These are phyloP conservation scores for Drosophila setifemur DNA, from an alignment of 1,140 invertebrate genomes.

Conservation along the genomic window DNA sequence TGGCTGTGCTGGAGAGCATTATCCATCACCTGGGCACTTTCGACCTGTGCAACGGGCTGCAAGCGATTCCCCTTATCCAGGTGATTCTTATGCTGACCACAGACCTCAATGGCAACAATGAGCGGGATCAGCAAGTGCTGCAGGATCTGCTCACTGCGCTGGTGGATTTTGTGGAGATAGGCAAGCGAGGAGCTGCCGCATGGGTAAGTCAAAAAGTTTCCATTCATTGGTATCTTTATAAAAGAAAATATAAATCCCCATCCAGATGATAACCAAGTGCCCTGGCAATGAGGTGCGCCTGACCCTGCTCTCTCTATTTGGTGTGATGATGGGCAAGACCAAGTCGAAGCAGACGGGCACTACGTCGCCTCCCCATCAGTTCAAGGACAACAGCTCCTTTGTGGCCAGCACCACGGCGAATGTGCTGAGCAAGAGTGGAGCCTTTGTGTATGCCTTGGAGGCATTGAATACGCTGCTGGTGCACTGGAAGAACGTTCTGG, in stretches of 20 bases:
- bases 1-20: constrained; percentile 77
- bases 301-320: constrained; percentile 91
- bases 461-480: constrained; percentile 91
- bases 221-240: not conserved
- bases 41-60: constrained; percentile 85
- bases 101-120: constrained; percentile 93
- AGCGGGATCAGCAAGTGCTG: constrained; percentile 90
- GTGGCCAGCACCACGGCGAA: constrained; percentile 90
- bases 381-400: constrained; percentile 86
- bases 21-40: constrained; percentile 80
- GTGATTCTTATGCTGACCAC: constrained; percentile 94
- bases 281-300: constrained; percentile 92
- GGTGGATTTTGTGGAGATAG: constrained; percentile 91
- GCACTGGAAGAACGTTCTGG: constrained; percentile 87
- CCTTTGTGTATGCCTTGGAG: constrained; percentile 92
- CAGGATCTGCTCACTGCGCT: constrained; percentile 89
- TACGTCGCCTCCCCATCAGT: constrained; percentile 84
- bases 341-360: constrained; percentile 79
- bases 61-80: constrained; percentile 95
- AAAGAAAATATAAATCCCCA: not conserved
- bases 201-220: constrained; percentile 32
- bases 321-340: constrained; percentile 81
- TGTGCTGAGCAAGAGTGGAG: constrained; percentile 89
- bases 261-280: constrained; percentile 83
- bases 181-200: constrained; percentile 82